A percentile compares a stretch with the other conserved stretches of the same genome.
phyloP scores from a whole-genome alignment of 2,888 invertebrate species.

The Emmelina monodactyla region DNA sequence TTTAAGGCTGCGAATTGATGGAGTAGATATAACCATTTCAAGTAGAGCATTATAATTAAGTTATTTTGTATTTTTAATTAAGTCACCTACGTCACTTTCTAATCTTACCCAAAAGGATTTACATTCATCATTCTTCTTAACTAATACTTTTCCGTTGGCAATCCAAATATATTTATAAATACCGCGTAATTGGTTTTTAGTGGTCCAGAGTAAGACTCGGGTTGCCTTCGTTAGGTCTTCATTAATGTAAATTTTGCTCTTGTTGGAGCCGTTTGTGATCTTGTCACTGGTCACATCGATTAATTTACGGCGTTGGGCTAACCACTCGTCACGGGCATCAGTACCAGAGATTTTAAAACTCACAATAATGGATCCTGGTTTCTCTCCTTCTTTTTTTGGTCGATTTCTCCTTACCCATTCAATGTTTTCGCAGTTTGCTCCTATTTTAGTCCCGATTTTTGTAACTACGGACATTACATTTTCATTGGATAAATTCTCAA shows the following conservation, averaged over 20 bases:
- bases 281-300: not conserved
- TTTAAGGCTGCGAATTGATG: not conserved
- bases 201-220: not conserved
- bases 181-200: conserved; percentile 1
- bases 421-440: too few species aligned
- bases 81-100: not conserved
- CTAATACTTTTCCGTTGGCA: not conserved
- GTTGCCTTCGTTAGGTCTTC: conserved; percentile 4
- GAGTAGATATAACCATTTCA: too few species aligned
- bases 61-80: too few species aligned
- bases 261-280: not conserved
- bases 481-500: conserved; percentile 11
- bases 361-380: not conserved
- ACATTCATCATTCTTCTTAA: conserved; percentile 1
- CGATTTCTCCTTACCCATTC: too few species aligned
- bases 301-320: not conserved
- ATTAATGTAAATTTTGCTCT: conserved; percentile 2
- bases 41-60: not conserved
- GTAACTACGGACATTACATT: conserved; percentile 2
- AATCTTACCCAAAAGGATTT: not conserved
- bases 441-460: too few species aligned
- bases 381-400: not conserved
- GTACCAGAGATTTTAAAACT: conserved; percentile 2
- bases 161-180: conserved; percentile 2
- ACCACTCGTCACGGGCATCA: not conserved